Evolutionary conservation across 2,888 invertebrate species (phyloP).

Genomic region (Ypsolopha scabrella): DNA sequence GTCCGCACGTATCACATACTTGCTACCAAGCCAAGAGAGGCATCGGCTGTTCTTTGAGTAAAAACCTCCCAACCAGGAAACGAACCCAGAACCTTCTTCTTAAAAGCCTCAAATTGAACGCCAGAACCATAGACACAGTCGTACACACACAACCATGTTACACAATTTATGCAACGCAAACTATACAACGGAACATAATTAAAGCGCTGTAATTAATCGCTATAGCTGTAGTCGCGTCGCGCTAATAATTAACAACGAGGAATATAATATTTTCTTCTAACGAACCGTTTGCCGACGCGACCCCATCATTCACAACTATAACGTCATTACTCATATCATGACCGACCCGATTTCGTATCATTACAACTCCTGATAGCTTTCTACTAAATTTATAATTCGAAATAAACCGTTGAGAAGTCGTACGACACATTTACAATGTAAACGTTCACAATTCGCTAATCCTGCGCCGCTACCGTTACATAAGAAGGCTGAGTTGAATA

Average conservation of each 20-base stretch:
- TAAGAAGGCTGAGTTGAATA: conserved; percentile 69
- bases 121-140: no score
- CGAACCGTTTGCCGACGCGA: neutral
- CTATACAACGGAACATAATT: conserved; percentile 1
- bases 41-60: no score
- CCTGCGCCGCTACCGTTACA: conserved; percentile 67
- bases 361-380: neutral
- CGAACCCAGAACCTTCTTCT: no score
- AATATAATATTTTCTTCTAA: conserved; percentile 4
- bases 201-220: conserved; percentile 1
- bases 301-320: neutral
- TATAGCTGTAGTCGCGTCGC: neutral
- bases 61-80: no score
- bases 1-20: no score
- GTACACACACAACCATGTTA: neutral
- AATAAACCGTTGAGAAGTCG: conserved; percentile 45
- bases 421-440: conserved; percentile 48
- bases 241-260: conserved; percentile 3
- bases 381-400: conserved; percentile 34
- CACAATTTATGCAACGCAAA: conserved; percentile 1
- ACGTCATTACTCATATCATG: neutral
- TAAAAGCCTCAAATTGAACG: no score
- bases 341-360: neutral
- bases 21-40: no score
- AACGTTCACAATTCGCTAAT: conserved; percentile 67